Evolutionary conservation across 2,888 invertebrate genomes (phyloP).

Genomic region (Cosmorhoe ocellata): DNA sequence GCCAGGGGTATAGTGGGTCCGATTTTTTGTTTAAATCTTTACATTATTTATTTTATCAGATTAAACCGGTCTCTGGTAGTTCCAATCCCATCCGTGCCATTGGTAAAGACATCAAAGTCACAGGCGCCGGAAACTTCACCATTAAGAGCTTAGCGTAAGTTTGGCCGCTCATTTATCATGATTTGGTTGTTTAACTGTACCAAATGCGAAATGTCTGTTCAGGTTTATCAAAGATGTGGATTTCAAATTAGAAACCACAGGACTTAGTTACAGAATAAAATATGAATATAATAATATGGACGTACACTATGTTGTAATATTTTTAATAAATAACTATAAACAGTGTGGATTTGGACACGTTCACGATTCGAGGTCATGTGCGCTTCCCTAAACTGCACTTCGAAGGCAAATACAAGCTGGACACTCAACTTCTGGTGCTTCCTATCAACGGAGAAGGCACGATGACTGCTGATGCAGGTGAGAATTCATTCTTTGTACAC

Average conservation of each 20-base stretch:
- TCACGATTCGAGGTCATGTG: conserved; percentile 72
- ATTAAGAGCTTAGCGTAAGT: conserved; percentile 80
- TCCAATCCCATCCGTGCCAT: conserved; percentile 65
- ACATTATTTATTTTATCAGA: conserved; percentile 42
- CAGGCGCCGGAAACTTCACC: conserved; percentile 76
- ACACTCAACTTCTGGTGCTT: conserved; percentile 79
- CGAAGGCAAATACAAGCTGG: conserved; percentile 82
- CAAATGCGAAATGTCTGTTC: too few relatives aligned
- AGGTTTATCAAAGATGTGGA: not conserved
- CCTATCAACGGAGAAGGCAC: conserved; percentile 83
- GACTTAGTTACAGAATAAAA: too few relatives aligned
- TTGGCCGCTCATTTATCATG: not conserved
- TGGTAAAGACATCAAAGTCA: conserved; percentile 74
- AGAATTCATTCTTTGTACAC: conserved; percentile 35
- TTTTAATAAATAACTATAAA: too few relatives aligned
- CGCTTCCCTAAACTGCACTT: conserved; percentile 80
- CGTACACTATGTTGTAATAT: not conserved
- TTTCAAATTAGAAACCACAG: too few relatives aligned
- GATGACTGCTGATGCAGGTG: conserved; percentile 81
- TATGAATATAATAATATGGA: too few relatives aligned
- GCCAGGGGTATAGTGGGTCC: too few relatives aligned
- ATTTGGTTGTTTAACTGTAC: too few relatives aligned
- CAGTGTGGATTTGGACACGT: conserved; percentile 78
- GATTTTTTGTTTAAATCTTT: too few relatives aligned
- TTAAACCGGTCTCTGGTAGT: conserved; percentile 55